These are phyloP conservation scores for Oopsacas minuta DNA, from an alignment of 37 sponge, comb jelly and placozoan species.

Conservation along the genomic window DNA sequence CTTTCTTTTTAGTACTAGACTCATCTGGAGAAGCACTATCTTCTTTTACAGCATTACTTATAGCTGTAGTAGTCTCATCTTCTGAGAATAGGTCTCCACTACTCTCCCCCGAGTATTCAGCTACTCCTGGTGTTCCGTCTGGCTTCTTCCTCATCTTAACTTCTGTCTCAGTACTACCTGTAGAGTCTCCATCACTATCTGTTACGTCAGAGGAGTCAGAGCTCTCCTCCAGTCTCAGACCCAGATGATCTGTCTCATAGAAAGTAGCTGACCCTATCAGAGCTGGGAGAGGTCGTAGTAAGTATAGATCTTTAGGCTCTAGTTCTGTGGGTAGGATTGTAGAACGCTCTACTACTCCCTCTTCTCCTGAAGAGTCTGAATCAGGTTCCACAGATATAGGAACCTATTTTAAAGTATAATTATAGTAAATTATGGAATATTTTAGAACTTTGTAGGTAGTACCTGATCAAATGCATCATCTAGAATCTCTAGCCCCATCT, in stretches of 20 bases:
- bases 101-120: neutral
- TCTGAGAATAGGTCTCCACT: neutral
- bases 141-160: neutral
- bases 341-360: neutral
- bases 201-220: neutral
- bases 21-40: neutral
- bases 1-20: neutral
- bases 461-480: neutral
- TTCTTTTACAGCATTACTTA: neutral
- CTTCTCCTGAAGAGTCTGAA: neutral
- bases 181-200: neutral
- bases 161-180: neutral
- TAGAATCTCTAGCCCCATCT: neutral
- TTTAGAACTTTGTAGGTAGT: neutral
- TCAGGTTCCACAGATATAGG: neutral
- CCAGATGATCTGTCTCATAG: slow-evolving; percentile 8
- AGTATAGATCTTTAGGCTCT: neutral
- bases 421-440: neutral
- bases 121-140: neutral
- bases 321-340: neutral
- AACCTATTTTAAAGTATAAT: neutral
- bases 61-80: neutral
- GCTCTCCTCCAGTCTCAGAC: neutral
- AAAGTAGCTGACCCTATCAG: slow-evolving; percentile 6
- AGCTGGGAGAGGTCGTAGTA: neutral